Evolutionary conservation across 2,113 vertebrate species (phyloP).

Genomic region (Mus musculus): GRCm39 chr1:143606501-143607000

Average conservation of each 20-base stretch:
- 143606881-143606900: background rate
- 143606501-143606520: too few species aligned
- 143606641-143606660: constrained; percentile 24
- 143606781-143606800: background rate
- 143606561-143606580: too few species aligned
- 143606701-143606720: background rate
- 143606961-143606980: background rate
- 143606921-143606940: background rate
- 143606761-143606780: background rate
- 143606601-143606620: too few species aligned
- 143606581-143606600: too few species aligned
- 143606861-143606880: background rate
- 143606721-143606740: background rate
- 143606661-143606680: constrained; percentile 23
- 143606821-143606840: background rate
- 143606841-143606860: background rate
- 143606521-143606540: too few species aligned
- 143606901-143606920: too few species aligned
- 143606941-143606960: background rate
- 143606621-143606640: background rate
- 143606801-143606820: background rate
- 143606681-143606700: background rate
- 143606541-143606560: too few species aligned
- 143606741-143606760: background rate
- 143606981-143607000: background rate